Conservation (phyloP, 2,113 vertebrate genomes). For the Xiphias gladius region DNA sequence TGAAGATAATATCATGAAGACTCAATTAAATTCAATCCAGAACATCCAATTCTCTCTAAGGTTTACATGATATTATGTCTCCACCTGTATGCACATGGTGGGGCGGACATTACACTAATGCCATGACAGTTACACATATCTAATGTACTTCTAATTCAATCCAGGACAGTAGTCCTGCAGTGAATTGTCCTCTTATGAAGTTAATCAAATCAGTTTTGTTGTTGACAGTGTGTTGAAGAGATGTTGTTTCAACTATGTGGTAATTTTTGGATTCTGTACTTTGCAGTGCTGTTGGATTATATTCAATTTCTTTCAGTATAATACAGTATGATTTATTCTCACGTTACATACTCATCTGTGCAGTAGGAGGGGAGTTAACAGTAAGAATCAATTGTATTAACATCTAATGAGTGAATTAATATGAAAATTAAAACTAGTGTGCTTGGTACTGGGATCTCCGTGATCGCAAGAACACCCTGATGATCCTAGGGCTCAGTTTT, state of each 20-base stretch:
- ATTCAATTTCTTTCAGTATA: neutral
- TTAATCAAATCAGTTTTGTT: neutral
- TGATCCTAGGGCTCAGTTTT: neutral
- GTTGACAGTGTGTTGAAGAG: neutral
- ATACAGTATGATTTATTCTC: neutral
- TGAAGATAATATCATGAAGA: neutral
- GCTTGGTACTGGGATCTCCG: slow-evolving; percentile 4
- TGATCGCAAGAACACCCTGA: neutral
- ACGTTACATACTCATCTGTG: slow-evolving; percentile 15
- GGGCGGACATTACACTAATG: neutral
- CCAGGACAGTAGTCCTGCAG: neutral
- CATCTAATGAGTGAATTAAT: neutral
- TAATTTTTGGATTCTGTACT: neutral
- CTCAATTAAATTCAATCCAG: no score
- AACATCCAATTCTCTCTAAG: no score
- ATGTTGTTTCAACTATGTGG: neutral
- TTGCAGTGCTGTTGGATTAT: neutral
- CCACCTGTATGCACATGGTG: neutral
- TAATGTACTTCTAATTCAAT: slow-evolving; percentile 1
- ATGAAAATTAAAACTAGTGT: neutral
- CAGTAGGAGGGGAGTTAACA: neutral
- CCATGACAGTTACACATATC: neutral
- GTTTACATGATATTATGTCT: neutral
- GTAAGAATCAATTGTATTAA: neutral
- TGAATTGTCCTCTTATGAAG: neutral